Base-by-base conservation (phyloP, 2,888 invertebrate species). In the Phlogophora meticulosa region DNA sequence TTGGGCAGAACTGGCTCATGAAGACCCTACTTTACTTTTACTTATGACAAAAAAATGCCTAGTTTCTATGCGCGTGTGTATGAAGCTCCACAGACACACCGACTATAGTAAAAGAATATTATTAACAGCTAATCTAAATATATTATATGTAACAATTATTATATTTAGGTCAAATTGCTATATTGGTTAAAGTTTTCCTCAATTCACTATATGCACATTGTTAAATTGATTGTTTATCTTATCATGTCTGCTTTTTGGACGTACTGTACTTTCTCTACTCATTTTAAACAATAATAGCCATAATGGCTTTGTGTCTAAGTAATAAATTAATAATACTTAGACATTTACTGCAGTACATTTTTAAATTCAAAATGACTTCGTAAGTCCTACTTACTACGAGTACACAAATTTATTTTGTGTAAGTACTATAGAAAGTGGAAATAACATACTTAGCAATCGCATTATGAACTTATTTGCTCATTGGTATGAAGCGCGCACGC, bases 381-480 rank as follows among this genome's bases (percentile, higher is more conserved):
- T 7, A 13, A 13, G 1, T 11, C 17, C 28, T n/a, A 11, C n/a
- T 42, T n/a, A 11, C n/a, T 11, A 40, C 3, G n/a, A 7, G 1
- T 38, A 40, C n/a, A 13, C 7, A 11, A 17, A 20, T 34, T 43
- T 24, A 36, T 49, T 57, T 49, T 43, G 38, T 69, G 36, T 51
- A 15, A 49, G 32, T 22, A n/a, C 7, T 48, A 36, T n/a, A 42
- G 22, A 49, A 32, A 51, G 38, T 34, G 38, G 51, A 60, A 71
- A 52, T 46, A 20, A 34, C 17, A 43, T 4, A 22, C n/a, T n/a
- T n/a, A n/a, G 22, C 43, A 45, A 60, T n/a, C 38, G n/a, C 17
- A 34, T 28, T 52, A 40, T 34, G 13, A 36, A 52, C 34, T 52
- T 61, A 40, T 61, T 71, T 36, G 63, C 22, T 36, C 28, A 53